Evolutionary conservation across 2,113 vertebrate genomes (phyloP), one percentile per base, ranked within the genome.

Genomic region (Albula goreensis): DNA sequence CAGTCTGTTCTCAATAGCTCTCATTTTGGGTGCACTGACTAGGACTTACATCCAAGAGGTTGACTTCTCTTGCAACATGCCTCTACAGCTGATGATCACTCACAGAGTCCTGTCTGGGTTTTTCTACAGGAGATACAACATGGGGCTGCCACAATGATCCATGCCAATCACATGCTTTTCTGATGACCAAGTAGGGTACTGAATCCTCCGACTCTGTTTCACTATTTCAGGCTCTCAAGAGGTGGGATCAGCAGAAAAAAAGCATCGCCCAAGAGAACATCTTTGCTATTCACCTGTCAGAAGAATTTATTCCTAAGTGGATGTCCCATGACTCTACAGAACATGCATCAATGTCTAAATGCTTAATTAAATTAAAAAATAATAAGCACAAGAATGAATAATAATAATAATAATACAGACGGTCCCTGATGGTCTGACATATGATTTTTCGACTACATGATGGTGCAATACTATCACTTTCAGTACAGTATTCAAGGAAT

Each of bases 131-230:
- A 49, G 50, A 25, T 15, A 4, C 81, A 56, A 10, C 22, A 11
- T 78, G 25, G 11, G 81, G n/a, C n/a, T 57, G 52, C 49, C 78
- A 57, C 50, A 70, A 77, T 78, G 82, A 84, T 88, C 78, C 78
- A 50, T 78, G 83, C 49, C 79, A 56, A 81, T 50, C 70, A 78
- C 85, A 70, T 87, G 83, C 80, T 89, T 85, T 66, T 87, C 82
- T 10, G 80, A 31, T 50, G 13, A 86, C 63, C 60, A 22, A 50
- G 31, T 5, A 19, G 51, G 52, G 3, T 57, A 82, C 31, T 57
- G 52, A 57, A 82, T 82, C 52, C 57, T 82, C 81, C 81, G 52
- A 52, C 15, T 25, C 52, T 12, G 52, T 78, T 78, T 56, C 81
- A n/a, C 41, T 50, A 12, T 80, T 81, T 7, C 19, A n/a, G 51